Evolutionary conservation across 2,113 vertebrate species (phyloP), one percentile per base, ranked within the genome.

Genomic region (Alaudala cheleensis): DNA sequence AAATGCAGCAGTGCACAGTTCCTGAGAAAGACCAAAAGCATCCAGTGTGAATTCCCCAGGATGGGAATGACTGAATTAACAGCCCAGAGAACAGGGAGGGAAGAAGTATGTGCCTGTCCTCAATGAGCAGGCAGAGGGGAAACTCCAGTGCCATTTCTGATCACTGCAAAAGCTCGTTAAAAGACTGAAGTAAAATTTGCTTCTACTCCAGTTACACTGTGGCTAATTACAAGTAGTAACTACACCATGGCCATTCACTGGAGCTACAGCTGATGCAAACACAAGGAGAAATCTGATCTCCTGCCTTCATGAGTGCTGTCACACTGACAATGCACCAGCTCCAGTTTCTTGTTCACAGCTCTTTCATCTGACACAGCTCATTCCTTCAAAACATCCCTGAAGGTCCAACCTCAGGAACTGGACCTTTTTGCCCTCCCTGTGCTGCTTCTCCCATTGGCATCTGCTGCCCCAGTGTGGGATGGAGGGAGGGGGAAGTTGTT

Each of bases 191-290:
- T 33, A 65, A 56, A 50, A 57, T 58, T 10, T 76, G 11, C 37
- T 81, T 78, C 91, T 72, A 60, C 53, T 78, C 64, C 44, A 79
- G 80, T 66, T 84, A 90, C 0, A 1, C 33, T 28, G 4, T 4
- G 13, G 39, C 33, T 67, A 91, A n/a, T 34, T 58, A 51, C 47
- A 74, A 60, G 56, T 4, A 44, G 9, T 37, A 47, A 62, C 29
- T 14, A 85, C 39, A 42, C 10, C 3, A 8, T 0, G 0, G 62
- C 10, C 12, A 29, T 37, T 69, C 45, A 47, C 10, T 5, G 8
- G 37, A 69, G 71, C 62, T 77, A 42, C 51, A 82, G n/a, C 39
- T 23, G 53, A 85, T 44, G 28, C 13, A 57, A 87, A 54, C 34
- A 47, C 26, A 39, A 66, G 49, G 73, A 78, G 26, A 82, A 85